Percentiles rank a stretch among this genome's conserved stretches.
phyloP scores from a whole-genome alignment of 2,113 vertebrate species.

The Limnothrissa miodon region DNA sequence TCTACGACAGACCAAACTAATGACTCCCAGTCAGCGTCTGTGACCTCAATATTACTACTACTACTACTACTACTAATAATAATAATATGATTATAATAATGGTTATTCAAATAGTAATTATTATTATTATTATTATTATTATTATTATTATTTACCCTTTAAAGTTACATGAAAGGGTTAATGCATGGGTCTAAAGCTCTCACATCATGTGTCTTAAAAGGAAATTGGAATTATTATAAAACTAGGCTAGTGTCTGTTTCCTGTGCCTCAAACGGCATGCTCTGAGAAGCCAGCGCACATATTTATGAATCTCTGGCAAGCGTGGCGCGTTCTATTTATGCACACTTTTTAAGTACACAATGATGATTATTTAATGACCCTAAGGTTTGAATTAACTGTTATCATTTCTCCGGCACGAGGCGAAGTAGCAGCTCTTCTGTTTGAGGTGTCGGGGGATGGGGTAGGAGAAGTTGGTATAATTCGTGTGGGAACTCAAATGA shows the following conservation, averaged over 20 bases:
- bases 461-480: slow-evolving; percentile 46
- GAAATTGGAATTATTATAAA: neutral
- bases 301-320: slow-evolving; percentile 18
- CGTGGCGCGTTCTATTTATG: slow-evolving; percentile 37
- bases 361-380: slow-evolving; percentile 66
- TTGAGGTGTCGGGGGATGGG: slow-evolving; percentile 37
- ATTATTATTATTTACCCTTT: neutral
- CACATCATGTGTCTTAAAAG: neutral
- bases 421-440: slow-evolving; percentile 41
- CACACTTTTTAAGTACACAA: slow-evolving; percentile 47
- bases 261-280: neutral
- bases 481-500: slow-evolving; percentile 54
- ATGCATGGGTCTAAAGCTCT: neutral
- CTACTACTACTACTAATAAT: no score
- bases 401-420: slow-evolving; percentile 43
- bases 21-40: slow-evolving; percentile 8
- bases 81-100: no score
- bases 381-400: slow-evolving; percentile 54
- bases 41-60: neutral
- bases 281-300: neutral
- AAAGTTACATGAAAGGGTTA: neutral
- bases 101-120: neutral
- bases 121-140: neutral
- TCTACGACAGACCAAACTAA: neutral
- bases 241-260: neutral